These are phyloP conservation scores for Eurystomus glaucurus DNA, from an alignment of 2,797 vertebrate species.

Conservation along the genomic window DNA sequence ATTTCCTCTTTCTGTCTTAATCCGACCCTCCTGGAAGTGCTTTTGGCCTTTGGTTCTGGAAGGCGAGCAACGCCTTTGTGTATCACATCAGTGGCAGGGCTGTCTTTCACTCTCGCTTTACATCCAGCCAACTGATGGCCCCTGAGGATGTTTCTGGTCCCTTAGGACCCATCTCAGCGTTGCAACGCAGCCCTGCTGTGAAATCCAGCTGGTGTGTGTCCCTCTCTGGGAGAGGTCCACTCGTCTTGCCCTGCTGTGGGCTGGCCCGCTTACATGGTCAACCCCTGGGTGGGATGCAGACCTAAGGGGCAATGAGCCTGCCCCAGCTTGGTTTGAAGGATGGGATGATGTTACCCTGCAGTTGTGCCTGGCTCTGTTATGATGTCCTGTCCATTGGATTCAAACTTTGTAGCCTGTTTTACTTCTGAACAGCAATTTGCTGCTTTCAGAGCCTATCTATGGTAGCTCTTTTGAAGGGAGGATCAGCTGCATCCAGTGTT, in stretches of 20 bases:
- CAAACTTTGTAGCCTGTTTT: not conserved
- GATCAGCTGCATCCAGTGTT: not conserved
- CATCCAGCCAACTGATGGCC: constrained; percentile 17
- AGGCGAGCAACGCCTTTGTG: not conserved
- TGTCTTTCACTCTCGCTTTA: constrained; percentile 21
- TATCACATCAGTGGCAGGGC: constrained; percentile 21
- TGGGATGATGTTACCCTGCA: not conserved
- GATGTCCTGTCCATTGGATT: fast-evolving
- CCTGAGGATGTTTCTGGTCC: constrained; percentile 21
- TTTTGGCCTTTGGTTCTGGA: constrained; percentile 35
- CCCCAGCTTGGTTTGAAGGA: not conserved
- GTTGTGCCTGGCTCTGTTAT: not conserved
- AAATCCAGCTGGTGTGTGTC: not conserved
- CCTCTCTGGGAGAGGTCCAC: not conserved
- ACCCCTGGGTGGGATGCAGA: not conserved
- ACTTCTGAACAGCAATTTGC: not conserved
- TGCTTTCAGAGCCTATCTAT: not conserved
- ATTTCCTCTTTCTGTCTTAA: constrained; percentile 43
- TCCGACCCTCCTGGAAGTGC: constrained; percentile 21
- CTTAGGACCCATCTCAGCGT: not conserved
- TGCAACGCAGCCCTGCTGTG: not conserved
- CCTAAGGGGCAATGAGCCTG: fast-evolving
- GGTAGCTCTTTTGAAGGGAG: not conserved
- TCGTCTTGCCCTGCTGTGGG: fast-evolving
- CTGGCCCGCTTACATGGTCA: not conserved